A percentile compares a stretch with the other conserved stretches of the same genome.
Evolutionary conservation across 2,797 vertebrate species (phyloP).

Genomic region (Crypturellus tataupa): DNA sequence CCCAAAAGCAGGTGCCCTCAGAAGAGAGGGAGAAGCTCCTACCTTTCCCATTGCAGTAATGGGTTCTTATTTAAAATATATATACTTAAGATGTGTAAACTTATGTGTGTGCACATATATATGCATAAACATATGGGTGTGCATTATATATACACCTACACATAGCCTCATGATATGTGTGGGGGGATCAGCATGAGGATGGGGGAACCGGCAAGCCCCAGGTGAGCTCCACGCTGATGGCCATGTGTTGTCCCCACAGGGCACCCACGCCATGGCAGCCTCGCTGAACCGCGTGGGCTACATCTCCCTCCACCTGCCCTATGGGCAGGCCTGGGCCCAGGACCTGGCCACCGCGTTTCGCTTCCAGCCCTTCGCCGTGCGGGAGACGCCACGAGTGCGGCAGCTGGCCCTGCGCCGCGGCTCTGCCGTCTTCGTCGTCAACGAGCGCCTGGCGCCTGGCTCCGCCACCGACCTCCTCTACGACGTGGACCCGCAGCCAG

Average conservation of each 20-base stretch:
- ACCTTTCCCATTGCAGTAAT: no score
- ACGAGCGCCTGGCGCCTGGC: conserved; percentile 71
- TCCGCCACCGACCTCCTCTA: conserved; percentile 78
- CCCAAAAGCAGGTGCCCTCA: no score
- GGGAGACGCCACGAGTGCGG: conserved; percentile 76
- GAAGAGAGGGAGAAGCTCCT: no score
- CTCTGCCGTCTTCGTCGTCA: conserved; percentile 88
- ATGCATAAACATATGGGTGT: not conserved
- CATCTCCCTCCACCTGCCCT: conserved; percentile 88
- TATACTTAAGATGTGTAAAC: no score
- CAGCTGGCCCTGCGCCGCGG: conserved; percentile 89
- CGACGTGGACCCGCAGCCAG: conserved; percentile 71
- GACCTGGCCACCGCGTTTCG: conserved; percentile 86
- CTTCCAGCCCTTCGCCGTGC: conserved; percentile 85
- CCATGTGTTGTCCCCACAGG: not conserved
- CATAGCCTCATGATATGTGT: no score
- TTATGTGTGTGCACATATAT: no score
- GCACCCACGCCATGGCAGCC: conserved; percentile 84
- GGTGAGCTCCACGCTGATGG: not conserved
- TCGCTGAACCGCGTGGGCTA: conserved; percentile 86
- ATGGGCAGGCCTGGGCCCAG: conserved; percentile 80
- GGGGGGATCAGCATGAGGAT: not conserved
- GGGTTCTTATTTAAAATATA: no score
- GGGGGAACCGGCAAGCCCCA: not conserved
- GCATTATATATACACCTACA: no score